Conservation (phyloP, 2,888 invertebrate species). For the Autographa pulchrina region DNA sequence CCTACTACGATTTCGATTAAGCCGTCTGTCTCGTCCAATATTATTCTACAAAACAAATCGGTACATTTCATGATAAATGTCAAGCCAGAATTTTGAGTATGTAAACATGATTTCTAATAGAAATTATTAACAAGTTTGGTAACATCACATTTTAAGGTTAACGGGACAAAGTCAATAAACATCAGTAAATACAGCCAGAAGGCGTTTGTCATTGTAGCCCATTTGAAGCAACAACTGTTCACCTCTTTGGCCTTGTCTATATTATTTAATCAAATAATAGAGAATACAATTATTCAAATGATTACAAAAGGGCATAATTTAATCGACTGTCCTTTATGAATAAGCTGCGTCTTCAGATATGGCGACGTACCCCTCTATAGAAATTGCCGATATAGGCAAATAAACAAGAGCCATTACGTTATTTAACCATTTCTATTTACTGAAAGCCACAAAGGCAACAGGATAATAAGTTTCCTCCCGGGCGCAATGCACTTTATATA, state of each 20-base stretch:
- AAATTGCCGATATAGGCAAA: slow-evolving; percentile 29
- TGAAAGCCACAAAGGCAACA: slow-evolving; percentile 37
- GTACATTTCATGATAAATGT: slow-evolving; percentile 18
- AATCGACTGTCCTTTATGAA: slow-evolving; percentile 30
- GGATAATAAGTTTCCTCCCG: slow-evolving; percentile 30
- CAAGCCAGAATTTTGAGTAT: slow-evolving; percentile 15
- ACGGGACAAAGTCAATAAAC: slow-evolving; percentile 34
- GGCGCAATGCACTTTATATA: slow-evolving; percentile 44
- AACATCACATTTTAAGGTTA: slow-evolving; percentile 39
- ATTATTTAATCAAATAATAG: slow-evolving; percentile 49
- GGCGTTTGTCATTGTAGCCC: slow-evolving; percentile 37
- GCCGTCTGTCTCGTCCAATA: neutral
- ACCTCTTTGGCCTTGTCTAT: slow-evolving; percentile 28
- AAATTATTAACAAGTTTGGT: slow-evolving; percentile 35
- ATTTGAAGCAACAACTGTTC: slow-evolving; percentile 30
- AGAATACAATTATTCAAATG: slow-evolving; percentile 31
- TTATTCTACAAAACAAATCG: slow-evolving; percentile 7
- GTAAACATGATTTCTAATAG: slow-evolving; percentile 39
- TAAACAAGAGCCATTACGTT: slow-evolving; percentile 28
- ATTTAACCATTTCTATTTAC: slow-evolving; percentile 39
- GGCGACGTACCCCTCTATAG: slow-evolving; percentile 30
- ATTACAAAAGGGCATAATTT: slow-evolving; percentile 40
- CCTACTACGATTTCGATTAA: slow-evolving; percentile 22
- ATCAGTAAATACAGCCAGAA: slow-evolving; percentile 25
- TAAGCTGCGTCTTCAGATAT: slow-evolving; percentile 20